Evolutionary conservation across 2,888 invertebrate genomes (phyloP).

Genomic region (Sepiola atlantica): DNA sequence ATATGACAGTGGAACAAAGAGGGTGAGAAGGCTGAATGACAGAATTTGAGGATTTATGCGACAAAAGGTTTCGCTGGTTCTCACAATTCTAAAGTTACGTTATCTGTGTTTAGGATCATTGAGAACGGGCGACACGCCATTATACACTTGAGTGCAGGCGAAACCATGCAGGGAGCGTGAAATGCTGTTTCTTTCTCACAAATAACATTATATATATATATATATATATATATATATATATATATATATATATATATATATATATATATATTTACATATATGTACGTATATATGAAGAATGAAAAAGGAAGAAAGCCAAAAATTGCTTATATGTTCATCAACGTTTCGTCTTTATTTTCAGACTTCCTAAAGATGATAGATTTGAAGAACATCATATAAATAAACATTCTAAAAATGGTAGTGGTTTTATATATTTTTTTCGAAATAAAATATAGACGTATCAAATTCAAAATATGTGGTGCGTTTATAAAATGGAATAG

Average conservation of each 20-base stretch:
- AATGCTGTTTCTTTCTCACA: not conserved
- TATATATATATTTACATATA: not conserved
- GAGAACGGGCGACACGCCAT: conserved; percentile 15
- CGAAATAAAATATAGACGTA: too few species aligned
- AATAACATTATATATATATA: not conserved
- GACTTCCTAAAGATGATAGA: too few species aligned
- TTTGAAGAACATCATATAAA: too few species aligned
- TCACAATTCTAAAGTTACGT: conserved; percentile 22
- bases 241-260: too few species aligned
- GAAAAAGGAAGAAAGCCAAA: too few species aligned
- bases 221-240: too few species aligned
- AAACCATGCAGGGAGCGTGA: not conserved
- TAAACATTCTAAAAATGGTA: too few species aligned
- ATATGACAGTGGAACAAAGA: not conserved
- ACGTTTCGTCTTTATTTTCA: too few species aligned
- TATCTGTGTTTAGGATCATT: not conserved
- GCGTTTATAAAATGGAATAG: too few species aligned
- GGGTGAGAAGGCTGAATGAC: not conserved
- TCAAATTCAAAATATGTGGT: too few species aligned
- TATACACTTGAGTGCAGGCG: not conserved
- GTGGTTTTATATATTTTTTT: too few species aligned
- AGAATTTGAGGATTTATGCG: not conserved
- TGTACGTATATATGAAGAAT: not conserved
- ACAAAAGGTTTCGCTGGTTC: not conserved
- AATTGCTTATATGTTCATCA: too few species aligned